Base-by-base conservation (phyloP, 2,888 invertebrate genomes). In the Nudaria mundana region DNA sequence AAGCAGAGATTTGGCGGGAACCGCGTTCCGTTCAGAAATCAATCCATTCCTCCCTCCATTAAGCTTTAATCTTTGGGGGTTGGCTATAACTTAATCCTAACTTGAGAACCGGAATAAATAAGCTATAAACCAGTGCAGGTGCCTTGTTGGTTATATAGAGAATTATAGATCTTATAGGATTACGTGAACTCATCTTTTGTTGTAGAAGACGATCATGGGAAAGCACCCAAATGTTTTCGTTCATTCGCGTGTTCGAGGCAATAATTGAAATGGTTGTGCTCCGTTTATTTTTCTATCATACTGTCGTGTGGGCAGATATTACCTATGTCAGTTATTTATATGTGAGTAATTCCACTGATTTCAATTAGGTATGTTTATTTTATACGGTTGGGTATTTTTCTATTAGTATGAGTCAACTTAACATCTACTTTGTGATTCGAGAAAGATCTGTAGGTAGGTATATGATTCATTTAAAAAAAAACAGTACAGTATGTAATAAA, bases 41-140 rank as follows among this genome's bases (percentile, higher is more conserved):
- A 87, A 87, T 87, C 85, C 76, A 79, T 80, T 69, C 75, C 74
- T 56, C 71, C 77, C 79, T 68, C 79, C 68, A 85, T 86, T 86
- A 85, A 81, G 84, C 76, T 83, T 86, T 87, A 87, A 87, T 87
- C 84, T 86, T 80, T 74, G 79, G 72, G 74, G 77, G 76, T 77
- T 76, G 80, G 86, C 82, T 83, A 85, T 87, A 87, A 87, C 85
- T 86, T 86, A 86, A 87, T 86, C 87, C 81, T 57, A 70, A 76
- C 76, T 83, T 81, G 78, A 84, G 84, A 76, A 76, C 72, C 75
- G 73, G 80, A 77, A 84, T 87, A 87, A 86, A 87, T 86, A 86
- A 85, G 81, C 80, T 77, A 86, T 85, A 85, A 85, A 84, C 80
- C 79, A 78, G 75, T 79, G 77, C 86, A 84, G 86, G 86, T 85